Conservation (phyloP, 2,888 invertebrate species). For the Seira ritae region DNA sequence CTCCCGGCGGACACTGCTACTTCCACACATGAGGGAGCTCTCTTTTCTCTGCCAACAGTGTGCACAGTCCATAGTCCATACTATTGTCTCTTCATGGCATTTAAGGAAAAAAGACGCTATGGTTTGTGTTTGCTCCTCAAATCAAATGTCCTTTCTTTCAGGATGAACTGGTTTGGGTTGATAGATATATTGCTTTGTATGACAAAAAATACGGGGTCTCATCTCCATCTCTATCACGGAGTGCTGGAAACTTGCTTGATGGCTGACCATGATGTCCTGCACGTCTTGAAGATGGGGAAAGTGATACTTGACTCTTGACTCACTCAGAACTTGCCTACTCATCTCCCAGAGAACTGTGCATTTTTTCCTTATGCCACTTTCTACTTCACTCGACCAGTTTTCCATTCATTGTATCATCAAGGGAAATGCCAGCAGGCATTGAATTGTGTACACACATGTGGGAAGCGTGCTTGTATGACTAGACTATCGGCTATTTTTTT, state of each 20-base stretch:
- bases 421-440: constrained; percentile 54
- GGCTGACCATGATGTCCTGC: constrained; percentile 34
- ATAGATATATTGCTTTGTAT: not conserved
- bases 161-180: constrained; percentile 8
- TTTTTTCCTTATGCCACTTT: not conserved
- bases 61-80: not conserved
- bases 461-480: not conserved
- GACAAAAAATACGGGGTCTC: not conserved
- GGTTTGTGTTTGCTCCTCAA: not conserved
- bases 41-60: not conserved
- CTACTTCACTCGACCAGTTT: not conserved
- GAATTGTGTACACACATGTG: constrained; percentile 26
- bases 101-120: not conserved
- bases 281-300: constrained; percentile 52
- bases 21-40: constrained; percentile 26
- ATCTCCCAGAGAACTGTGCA: constrained; percentile 1
- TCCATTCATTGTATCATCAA: constrained; percentile 45
- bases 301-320: constrained; percentile 63
- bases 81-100: not conserved
- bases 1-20: constrained; percentile 46
- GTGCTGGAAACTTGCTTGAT: constrained; percentile 14
- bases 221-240: not conserved
- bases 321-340: constrained; percentile 30
- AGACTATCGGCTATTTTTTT: constrained; percentile 29
- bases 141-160: not conserved